Percentiles rank a stretch among this genome's conserved stretches.
phyloP scores from a whole-genome alignment of 2,888 invertebrate genomes.

The Thysanoteuthis rhombus region DNA sequence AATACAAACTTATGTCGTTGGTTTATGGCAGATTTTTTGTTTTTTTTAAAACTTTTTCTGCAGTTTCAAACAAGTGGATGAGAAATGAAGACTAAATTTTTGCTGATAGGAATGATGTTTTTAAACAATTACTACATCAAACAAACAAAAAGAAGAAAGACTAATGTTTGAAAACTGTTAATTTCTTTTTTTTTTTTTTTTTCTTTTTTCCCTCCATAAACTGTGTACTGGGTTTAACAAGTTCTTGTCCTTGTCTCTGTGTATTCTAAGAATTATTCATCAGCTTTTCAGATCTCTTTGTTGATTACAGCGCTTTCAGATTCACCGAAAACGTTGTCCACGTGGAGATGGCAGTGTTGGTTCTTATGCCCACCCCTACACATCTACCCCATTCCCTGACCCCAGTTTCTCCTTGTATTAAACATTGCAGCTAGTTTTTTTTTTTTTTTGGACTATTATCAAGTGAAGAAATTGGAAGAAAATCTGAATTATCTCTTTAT shows the following conservation, averaged over 20 bases:
- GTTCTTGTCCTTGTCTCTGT: constrained; percentile 18
- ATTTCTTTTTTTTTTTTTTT: neutral
- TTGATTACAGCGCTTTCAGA: neutral
- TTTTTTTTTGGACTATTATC: neutral
- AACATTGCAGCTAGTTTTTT: neutral
- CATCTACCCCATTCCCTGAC: neutral
- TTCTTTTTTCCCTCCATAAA: constrained; percentile 29
- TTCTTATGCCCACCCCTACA: neutral
- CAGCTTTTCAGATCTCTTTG: constrained; percentile 27
- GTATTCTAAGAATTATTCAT: constrained; percentile 18
- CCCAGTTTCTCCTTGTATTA: neutral
- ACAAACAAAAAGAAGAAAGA: neutral
- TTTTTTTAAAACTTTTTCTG: constrained; percentile 17
- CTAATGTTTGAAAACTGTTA: constrained; percentile 17
- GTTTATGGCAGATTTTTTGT: constrained; percentile 22
- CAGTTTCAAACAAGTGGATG: constrained; percentile 29
- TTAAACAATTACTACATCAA: constrained; percentile 17
- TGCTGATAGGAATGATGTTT: neutral
- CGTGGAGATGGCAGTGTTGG: constrained; percentile 15
- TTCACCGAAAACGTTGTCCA: neutral
- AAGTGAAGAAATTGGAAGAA: neutral
- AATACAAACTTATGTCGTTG: constrained; percentile 19
- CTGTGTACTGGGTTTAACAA: constrained; percentile 31
- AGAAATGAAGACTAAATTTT: neutral
- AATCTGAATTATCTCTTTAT: neutral